phyloP scores from a whole-genome alignment of 2,113 vertebrate genomes.

The Cyanoliseus patagonus region DNA sequence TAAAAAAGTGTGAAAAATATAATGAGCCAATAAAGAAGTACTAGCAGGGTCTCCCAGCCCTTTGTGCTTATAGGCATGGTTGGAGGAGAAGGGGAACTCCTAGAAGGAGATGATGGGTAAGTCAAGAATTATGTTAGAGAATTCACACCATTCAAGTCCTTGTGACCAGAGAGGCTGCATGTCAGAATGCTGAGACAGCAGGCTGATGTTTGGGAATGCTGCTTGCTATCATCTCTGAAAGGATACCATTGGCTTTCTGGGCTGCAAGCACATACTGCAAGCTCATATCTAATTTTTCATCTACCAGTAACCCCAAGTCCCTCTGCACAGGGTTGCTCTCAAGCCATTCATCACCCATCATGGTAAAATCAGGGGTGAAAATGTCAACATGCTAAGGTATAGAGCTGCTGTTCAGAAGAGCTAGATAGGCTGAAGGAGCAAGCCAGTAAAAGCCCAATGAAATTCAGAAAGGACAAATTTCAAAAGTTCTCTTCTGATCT shows the following conservation, averaged over 20 bases:
- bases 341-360: background rate
- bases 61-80: accelerated
- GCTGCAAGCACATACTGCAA: background rate
- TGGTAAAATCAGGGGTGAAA: background rate
- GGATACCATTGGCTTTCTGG: background rate
- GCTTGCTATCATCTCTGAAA: background rate
- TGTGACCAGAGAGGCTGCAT: background rate
- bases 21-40: background rate
- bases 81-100: background rate
- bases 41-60: background rate
- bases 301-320: background rate
- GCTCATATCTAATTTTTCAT: background rate
- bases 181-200: background rate
- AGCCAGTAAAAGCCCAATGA: background rate
- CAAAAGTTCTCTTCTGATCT: background rate
- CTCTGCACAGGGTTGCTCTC: background rate
- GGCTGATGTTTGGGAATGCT: background rate
- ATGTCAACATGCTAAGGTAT: background rate
- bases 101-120: background rate
- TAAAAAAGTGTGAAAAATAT: background rate
- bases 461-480: background rate
- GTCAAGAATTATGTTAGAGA: accelerated
- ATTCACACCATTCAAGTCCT: background rate
- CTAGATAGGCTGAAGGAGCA: background rate
- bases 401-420: background rate